Conservation (phyloP, 1,140 invertebrate genomes). For the Stegodyphus mimosarum region DNA sequence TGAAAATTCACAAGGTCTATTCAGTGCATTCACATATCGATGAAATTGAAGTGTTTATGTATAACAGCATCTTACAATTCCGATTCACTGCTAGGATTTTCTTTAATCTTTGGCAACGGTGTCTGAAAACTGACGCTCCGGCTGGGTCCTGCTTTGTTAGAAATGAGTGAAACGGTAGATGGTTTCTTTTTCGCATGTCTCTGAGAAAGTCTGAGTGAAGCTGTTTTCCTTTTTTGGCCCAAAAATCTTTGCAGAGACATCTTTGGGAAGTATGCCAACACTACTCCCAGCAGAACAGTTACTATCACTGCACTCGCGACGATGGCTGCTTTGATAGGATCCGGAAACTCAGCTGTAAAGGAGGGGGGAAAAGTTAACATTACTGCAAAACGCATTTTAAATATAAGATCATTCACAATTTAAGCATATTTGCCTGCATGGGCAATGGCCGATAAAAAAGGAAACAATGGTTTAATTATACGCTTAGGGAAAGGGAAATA, state of each 20-base stretch:
- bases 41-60: no score
- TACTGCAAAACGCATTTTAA: not conserved
- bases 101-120: conserved; percentile 27
- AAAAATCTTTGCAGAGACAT: conserved; percentile 7
- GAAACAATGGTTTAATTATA: no score
- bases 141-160: not conserved
- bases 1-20: no score
- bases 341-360: conserved; percentile 30
- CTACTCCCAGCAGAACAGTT: conserved; percentile 34
- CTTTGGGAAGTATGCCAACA: conserved; percentile 39
- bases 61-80: conserved; percentile 1
- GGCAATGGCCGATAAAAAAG: no score
- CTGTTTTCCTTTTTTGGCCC: conserved; percentile 4
- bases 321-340: conserved; percentile 45
- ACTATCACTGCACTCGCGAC: conserved; percentile 50
- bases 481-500: no score
- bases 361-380: not conserved
- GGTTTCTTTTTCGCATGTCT: conserved; percentile 3
- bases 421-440: no score
- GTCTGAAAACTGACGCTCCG: conserved; percentile 43
- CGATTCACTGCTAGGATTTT: conserved; percentile 11
- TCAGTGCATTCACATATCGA: no score
- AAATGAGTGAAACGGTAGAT: not conserved
- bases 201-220: conserved; percentile 8
- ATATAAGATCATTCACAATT: no score